Evolutionary conservation across 2,113 vertebrate genomes (phyloP).

Genomic region (Poecile atricapillus): DNA sequence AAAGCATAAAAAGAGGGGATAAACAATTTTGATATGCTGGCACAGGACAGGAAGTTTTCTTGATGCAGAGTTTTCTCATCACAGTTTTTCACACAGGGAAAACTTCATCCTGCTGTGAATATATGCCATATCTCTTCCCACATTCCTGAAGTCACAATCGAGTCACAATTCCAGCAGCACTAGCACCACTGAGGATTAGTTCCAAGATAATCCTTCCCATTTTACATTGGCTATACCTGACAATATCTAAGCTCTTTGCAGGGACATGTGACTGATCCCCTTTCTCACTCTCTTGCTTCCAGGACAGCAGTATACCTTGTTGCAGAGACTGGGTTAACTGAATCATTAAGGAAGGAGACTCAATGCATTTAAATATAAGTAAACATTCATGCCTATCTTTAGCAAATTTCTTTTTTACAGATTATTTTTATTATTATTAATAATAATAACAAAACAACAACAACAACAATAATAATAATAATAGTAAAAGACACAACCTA

Average conservation of each 20-base stretch:
- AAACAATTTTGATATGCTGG: neutral
- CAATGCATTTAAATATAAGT: neutral
- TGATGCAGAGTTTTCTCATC: neutral
- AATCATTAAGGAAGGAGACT: neutral
- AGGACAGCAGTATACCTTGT: neutral
- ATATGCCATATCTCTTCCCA: neutral
- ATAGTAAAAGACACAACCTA: neutral
- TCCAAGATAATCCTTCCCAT: neutral
- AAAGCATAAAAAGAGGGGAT: neutral
- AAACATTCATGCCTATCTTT: neutral
- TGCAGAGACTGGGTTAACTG: neutral
- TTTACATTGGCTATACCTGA: neutral
- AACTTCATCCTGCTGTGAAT: neutral
- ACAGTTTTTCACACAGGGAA: neutral
- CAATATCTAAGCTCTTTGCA: neutral
- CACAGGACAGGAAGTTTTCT: neutral
- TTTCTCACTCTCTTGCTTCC: neutral
- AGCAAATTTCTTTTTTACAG: neutral
- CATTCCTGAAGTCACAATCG: neutral
- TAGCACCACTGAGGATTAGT: neutral
- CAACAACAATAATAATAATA: neutral
- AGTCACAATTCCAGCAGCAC: neutral
- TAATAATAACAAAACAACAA: neutral
- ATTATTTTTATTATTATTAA: neutral
- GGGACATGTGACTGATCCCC: neutral